Evolutionary conservation across 2,888 invertebrate species (phyloP).

Genomic region (Tetheella fluctuosa): DNA sequence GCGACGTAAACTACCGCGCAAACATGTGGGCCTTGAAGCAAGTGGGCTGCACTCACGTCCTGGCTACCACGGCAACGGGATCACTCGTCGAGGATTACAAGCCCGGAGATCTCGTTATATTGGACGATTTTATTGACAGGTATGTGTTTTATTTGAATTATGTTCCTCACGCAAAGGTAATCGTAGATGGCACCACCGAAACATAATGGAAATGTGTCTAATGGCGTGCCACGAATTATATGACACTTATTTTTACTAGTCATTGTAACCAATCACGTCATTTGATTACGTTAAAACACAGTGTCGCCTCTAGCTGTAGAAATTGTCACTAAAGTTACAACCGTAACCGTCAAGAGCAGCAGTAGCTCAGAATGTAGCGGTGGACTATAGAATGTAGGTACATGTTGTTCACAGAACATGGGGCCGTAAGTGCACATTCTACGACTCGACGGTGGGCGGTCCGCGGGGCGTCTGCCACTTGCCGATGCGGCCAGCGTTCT

Average conservation of each 20-base stretch:
- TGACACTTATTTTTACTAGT: no score
- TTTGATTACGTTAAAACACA: no score
- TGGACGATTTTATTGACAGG: constrained; percentile 94
- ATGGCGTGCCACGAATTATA: no score
- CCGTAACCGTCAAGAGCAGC: no score
- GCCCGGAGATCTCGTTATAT: constrained; percentile 95
- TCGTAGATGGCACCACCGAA: no score
- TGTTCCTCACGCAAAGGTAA: neutral
- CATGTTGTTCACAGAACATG: constrained; percentile 58
- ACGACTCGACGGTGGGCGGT: constrained; percentile 87
- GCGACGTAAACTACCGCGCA: constrained; percentile 96
- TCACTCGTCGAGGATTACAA: constrained; percentile 93
- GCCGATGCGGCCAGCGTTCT: constrained; percentile 96
- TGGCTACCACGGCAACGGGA: constrained; percentile 96
- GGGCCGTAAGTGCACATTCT: constrained; percentile 90
- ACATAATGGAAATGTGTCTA: no score
- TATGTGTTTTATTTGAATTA: constrained; percentile 39
- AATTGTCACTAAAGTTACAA: no score
- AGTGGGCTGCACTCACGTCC: constrained; percentile 94
- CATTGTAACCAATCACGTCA: no score
- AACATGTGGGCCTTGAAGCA: constrained; percentile 97
- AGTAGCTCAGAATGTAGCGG: no score
- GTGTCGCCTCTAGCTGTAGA: no score
- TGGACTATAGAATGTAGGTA: no score
- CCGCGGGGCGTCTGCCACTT: constrained; percentile 94